phyloP scores from a whole-genome alignment of 2,888 invertebrate genomes.

The Caenorhabditis japonica region DNA sequence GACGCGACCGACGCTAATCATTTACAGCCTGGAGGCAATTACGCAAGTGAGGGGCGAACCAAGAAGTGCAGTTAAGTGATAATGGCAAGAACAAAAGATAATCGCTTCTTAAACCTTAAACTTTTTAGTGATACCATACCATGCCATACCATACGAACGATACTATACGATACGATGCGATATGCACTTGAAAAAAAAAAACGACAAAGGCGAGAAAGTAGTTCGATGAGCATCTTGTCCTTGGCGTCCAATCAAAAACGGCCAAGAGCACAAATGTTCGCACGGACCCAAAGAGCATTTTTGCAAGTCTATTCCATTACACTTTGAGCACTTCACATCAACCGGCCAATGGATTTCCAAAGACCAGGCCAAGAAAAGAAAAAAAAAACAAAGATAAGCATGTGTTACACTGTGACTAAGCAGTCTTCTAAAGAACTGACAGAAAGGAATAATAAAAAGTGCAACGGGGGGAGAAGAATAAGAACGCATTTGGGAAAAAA shows the following conservation, averaged over 20 bases:
- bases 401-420: conserved; percentile 26
- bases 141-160: background rate
- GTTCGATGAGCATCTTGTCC: too few species aligned
- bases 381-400: conserved; percentile 19
- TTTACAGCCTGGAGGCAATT: conserved; percentile 13
- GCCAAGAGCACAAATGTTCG: too few species aligned
- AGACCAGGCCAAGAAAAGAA: conserved; percentile 1
- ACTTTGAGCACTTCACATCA: too few species aligned
- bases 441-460: conserved; percentile 5
- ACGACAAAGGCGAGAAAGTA: too few species aligned
- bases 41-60: background rate
- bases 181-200: background rate
- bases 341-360: too few species aligned
- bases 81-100: conserved; percentile 19
- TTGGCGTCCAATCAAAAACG: too few species aligned
- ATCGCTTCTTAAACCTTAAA: background rate
- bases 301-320: too few species aligned
- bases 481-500: conserved; percentile 1
- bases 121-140: background rate
- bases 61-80: conserved; percentile 19
- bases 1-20: conserved; percentile 3
- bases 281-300: too few species aligned
- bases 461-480: conserved; percentile 4
- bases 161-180: conserved; percentile 22
- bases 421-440: conserved; percentile 11